A percentile compares a stretch with the other conserved stretches of the same genome.
Evolutionary conservation across 1,140 invertebrate genomes (phyloP).

Genomic region (Drosophila oshimai): DNA sequence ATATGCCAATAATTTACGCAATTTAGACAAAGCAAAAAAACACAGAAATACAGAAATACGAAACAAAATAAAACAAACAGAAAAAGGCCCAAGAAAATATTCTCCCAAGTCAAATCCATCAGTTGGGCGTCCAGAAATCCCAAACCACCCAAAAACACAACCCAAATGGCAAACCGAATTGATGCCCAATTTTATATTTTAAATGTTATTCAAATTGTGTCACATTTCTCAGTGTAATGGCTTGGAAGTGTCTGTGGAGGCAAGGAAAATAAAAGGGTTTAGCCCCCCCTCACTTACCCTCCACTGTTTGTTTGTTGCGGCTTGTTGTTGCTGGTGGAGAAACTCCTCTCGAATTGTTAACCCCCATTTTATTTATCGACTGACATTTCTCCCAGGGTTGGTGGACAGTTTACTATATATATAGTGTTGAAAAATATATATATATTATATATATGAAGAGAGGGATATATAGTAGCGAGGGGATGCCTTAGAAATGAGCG

Average conservation of each 20-base stretch:
- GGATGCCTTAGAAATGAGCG: conserved; percentile 44
- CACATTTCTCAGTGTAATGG: conserved; percentile 80
- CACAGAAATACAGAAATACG: neutral
- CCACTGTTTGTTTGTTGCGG: conserved; percentile 17
- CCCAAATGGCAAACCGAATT: conserved; percentile 33
- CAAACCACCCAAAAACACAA: neutral
- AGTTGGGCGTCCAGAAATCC: neutral
- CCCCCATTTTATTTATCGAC: conserved; percentile 41
- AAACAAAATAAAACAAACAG: conserved; percentile 22
- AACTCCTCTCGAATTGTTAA: conserved; percentile 16
- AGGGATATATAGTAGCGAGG: neutral
- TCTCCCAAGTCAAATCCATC: conserved; percentile 34
- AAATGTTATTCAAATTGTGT: conserved; percentile 81
- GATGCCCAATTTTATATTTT: conserved; percentile 79
- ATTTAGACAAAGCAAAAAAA: conserved; percentile 56
- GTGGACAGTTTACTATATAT: neutral
- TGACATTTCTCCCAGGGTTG: conserved; percentile 12
- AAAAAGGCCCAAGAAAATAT: conserved; percentile 7
- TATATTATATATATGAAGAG: neutral
- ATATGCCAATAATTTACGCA: conserved; percentile 77
- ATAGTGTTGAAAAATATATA: too few species aligned
- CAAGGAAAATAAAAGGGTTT: conserved; percentile 15
- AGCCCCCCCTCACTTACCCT: neutral
- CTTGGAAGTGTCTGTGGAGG: conserved; percentile 59
- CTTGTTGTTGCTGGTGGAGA: conserved; percentile 19